Evolutionary conservation across 2,797 vertebrate genomes (phyloP).

Genomic region (Anguilla megastoma): DNA sequence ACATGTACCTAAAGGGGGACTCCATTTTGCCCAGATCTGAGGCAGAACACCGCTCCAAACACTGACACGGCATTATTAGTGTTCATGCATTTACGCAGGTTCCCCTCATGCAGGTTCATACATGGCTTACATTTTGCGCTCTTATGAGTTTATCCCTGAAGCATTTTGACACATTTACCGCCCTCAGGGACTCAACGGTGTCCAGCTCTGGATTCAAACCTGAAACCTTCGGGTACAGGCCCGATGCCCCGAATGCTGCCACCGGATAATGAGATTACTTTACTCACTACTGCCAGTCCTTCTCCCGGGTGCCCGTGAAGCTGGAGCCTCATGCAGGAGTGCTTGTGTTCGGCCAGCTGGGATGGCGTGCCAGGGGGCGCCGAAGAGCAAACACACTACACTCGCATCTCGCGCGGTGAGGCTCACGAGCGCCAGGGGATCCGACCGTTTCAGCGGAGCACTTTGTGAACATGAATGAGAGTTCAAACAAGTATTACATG

Average conservation of each 20-base stretch:
- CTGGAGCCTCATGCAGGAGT: conserved; percentile 65
- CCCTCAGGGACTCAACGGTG: neutral
- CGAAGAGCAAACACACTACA: conserved; percentile 76
- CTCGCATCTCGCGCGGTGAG: conserved; percentile 66
- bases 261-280: conserved; percentile 73
- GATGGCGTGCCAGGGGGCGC: conserved; percentile 71
- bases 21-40: neutral
- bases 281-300: conserved; percentile 58
- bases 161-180: neutral
- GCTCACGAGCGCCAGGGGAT: neutral
- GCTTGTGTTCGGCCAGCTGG: conserved; percentile 76
- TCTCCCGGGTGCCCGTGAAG: conserved; percentile 52
- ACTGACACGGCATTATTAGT: conserved; percentile 52
- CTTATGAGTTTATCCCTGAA: neutral
- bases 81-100: neutral
- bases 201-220: neutral
- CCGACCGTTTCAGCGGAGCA: neutral
- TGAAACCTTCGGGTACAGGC: neutral
- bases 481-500: neutral
- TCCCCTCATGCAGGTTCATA: neutral
- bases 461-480: neutral
- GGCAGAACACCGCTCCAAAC: conserved; percentile 58
- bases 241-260: neutral
- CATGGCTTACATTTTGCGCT: neutral
- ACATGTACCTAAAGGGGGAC: neutral